Evolutionary conservation across 2,888 invertebrate genomes (phyloP), one percentile per base, ranked within the genome.

Genomic region (Eurytoma adleriae): DNA sequence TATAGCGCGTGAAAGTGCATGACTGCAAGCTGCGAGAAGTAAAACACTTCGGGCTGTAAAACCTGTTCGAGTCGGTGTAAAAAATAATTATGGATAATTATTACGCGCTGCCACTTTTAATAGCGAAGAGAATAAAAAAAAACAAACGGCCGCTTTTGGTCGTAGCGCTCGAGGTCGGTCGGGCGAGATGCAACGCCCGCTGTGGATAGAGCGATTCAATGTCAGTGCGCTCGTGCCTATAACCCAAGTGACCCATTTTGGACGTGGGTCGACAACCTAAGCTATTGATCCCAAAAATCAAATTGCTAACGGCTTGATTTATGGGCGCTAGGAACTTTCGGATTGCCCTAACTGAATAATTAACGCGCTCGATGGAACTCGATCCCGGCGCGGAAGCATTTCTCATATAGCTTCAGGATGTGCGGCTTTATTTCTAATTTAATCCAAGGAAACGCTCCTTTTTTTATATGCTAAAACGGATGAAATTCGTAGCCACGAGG

Each of bases 231-330:
- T 18, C 27, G 27, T 27, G 14, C 27, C 14, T 30, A 18, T 69
- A 66, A 76, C 62, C 48, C 13, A 62, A 66, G 16, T 78, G 80
- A 80, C 73, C 80, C 27, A 77, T 76, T 78, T 78, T 20, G 18
- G 18, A 10, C 50, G 13, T 59, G 48, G 73, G 73, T 78, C 73
- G 68, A 40, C 54, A 54, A 78, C 73, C 66, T 78, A 52, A 54
- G 3, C 10, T 13, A 14, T 14, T 7, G 64, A 73, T 67, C 18
- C 40, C 61, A 78, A 74, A 80, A 78, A 74, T 77, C 59, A 74
- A 40, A 67, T 73, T 77, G 77, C 62, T 68, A 72, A 79, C 57
- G 12, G 75, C n/a, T 27, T 71, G 40, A 70, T 75, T 64, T 59
- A 70, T 66, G 52, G 57, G 3, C 56, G 10, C 50, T 24, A 24